Base-by-base conservation (phyloP, 2,113 vertebrate genomes). In the Pteropus alecto region DNA sequence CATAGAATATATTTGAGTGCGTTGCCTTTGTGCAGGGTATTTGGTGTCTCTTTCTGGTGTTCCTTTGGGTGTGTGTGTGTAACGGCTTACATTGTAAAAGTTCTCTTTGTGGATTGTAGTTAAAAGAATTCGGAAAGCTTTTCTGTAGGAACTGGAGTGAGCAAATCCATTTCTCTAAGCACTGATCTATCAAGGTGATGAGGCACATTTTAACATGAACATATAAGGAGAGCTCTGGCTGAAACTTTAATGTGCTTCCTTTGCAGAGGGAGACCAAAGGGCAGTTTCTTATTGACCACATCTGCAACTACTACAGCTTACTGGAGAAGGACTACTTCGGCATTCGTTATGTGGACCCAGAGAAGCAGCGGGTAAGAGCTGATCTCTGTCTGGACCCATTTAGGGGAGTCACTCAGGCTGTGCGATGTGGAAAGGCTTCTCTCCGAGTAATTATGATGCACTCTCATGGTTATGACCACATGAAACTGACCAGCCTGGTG, bases 321-420 rank as follows among this genome's bases (percentile, higher is more conserved):
- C 98, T 99, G 97, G 99, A 99, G 98, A 99, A 99, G 97, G 99
- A 99, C 98, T 99, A 99, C 97, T 99, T 99, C 97, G 99, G 99
- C 87, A 99, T 99, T 98, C 99, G 99, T 98, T 99, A 99, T 70
- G 99, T 99, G 98, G 99, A 99, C 93, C 99, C 99, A 19, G 99
- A 99, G 96, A 99, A 99, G 97, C 99, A 99, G 97, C 99, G 99
- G 99, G 99, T 99, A 99, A 96, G 99, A 99, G 97, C 92, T 30
- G 54, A 86, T 43, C 71, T 82, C 51, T 84, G 11, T 92, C 21
- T 89, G 21, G n/a, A 30, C 68, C 77, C 87, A 18, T 35, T 93
- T 79, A 0, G 93, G 96, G 26, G 86, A 65, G 78, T 43, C 7
- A 19, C 19, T 8, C 43, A 67, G 76, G 1, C 84, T 95, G 4